A percentile compares a stretch with the other conserved stretches of the same genome.
phyloP scores from a whole-genome alignment of 1,140 invertebrate species.

The Brachionus rubens region DNA sequence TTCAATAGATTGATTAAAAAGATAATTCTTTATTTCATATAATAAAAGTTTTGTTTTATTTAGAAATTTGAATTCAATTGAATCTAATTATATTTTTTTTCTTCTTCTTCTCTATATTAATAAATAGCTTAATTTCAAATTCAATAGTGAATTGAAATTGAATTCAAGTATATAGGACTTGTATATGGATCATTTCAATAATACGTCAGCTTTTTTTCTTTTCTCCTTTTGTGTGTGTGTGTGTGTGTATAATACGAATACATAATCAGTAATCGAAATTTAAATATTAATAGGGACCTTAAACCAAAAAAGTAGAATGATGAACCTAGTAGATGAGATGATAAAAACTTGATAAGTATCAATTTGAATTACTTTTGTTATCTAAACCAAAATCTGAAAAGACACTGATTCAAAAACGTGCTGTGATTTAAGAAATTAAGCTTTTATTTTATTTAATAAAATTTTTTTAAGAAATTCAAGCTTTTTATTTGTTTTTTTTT shows the following conservation, averaged over 20 bases:
- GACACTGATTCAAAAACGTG: not conserved
- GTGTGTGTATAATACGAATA: not conserved
- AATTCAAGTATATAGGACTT: too few relatives aligned
- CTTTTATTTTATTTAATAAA: too few relatives aligned
- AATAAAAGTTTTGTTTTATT: conserved; percentile 1
- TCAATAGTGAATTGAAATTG: conserved; percentile 18
- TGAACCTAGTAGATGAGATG: too few relatives aligned
- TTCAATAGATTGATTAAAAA: conserved; percentile 32
- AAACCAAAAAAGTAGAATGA: too few relatives aligned
- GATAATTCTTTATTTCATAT: not conserved
- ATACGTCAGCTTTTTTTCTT: too few relatives aligned
- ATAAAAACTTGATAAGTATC: too few relatives aligned
- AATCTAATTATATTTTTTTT: conserved; percentile 31
- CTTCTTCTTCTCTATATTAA: too few relatives aligned
- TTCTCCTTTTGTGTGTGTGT: too few relatives aligned
- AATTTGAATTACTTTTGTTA: too few relatives aligned
- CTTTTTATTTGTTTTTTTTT: too few relatives aligned
- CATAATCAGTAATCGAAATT: conserved; percentile 30
- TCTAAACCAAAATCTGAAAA: not conserved
- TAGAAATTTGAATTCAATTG: conserved; percentile 39
- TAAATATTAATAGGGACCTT: not conserved
- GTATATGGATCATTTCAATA: too few relatives aligned
- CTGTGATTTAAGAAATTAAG: not conserved
- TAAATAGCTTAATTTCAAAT: not conserved
- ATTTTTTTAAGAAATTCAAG: too few relatives aligned